A percentile compares a stretch with the other conserved stretches of the same genome.
phyloP scores from a whole-genome alignment of 23 tunicate species.

The Halocynthia roretzi region DNA sequence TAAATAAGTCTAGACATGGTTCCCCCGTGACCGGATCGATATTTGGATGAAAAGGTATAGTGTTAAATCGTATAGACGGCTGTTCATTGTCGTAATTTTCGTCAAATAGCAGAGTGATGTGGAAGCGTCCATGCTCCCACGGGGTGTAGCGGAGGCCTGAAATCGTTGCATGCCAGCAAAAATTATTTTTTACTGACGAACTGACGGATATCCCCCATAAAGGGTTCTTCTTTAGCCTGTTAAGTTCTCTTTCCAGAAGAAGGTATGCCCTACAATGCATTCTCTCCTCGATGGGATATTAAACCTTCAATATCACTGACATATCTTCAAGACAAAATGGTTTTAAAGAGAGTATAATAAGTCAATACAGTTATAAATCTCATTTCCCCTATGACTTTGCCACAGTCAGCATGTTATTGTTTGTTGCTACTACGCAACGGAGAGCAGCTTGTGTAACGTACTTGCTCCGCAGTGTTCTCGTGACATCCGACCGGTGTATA shows the following conservation, averaged over 20 bases:
- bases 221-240: constrained; percentile 30
- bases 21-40: constrained; percentile 22
- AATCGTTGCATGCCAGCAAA: constrained; percentile 46
- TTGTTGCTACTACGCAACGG: too few relatives aligned
- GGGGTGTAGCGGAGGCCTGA: constrained; percentile 49
- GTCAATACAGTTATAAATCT: too few relatives aligned
- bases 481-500: too few relatives aligned
- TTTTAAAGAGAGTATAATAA: too few relatives aligned
- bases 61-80: constrained; percentile 58
- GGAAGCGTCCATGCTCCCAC: constrained; percentile 71
- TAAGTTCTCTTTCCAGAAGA: constrained; percentile 42
- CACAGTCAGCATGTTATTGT: too few relatives aligned
- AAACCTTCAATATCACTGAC: background rate
- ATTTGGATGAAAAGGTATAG: constrained; percentile 91
- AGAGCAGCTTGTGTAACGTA: too few relatives aligned
- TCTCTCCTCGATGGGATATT: constrained; percentile 16
- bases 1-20: constrained; percentile 11
- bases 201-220: constrained; percentile 56
- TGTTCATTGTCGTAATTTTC: constrained; percentile 75
- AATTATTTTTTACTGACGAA: constrained; percentile 35
- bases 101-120: constrained; percentile 47
- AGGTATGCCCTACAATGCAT: constrained; percentile 82
- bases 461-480: too few relatives aligned
- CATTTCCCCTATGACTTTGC: too few relatives aligned
- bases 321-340: too few relatives aligned